Evolutionary conservation across 2,113 vertebrate genomes (phyloP), one percentile per base, ranked within the genome.

Genomic region (Phaetusa simplex): DNA sequence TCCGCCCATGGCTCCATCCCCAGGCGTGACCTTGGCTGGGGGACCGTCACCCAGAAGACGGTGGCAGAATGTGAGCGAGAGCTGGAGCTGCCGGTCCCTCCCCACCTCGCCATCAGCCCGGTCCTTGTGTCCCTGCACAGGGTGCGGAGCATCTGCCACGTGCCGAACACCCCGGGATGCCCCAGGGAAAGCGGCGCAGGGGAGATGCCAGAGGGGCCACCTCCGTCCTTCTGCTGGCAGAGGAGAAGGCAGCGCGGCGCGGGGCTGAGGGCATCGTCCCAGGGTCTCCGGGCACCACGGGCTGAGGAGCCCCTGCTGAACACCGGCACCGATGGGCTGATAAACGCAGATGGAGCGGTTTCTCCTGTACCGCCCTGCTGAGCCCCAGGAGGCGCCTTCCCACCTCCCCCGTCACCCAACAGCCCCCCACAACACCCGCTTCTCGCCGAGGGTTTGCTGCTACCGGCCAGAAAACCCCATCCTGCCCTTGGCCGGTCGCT

Each of bases 341-440:
- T 20, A 58, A 84, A 14, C 0, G 2, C 16, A 8, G 5, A 1
- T 0, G 7, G 32, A 73, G 45, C 5, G 0, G 8, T 8, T 62
- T 3, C 11, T 70, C 50, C 72, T 5, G 30, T 16, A 1, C 1
- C 7, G 4, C 8, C 16, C 45, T 3, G 17, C 67, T 5, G 27
- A 86, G 13, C 14, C 18, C 50, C 49, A 0, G 40, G 74, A 86
- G 40, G 38, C 13, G 6, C 80, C 47, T 7, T 22, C 49, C 18
- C 45, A 12, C 42, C 38, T 29, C 56, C 9, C 65, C 5, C 2
- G 6, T 16, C 47, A 23, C 1, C 1, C 1, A 1, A 4, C n/a
- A 30, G 47, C 49, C 88, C 40, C 45, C 43, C 65, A 2, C 3
- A 10, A 16, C 4, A 27, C 26, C 0, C 3, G 0, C 6, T 14